Base-by-base conservation (phyloP, 1,140 invertebrate species). In the Leptestheria dahalacensis region DNA sequence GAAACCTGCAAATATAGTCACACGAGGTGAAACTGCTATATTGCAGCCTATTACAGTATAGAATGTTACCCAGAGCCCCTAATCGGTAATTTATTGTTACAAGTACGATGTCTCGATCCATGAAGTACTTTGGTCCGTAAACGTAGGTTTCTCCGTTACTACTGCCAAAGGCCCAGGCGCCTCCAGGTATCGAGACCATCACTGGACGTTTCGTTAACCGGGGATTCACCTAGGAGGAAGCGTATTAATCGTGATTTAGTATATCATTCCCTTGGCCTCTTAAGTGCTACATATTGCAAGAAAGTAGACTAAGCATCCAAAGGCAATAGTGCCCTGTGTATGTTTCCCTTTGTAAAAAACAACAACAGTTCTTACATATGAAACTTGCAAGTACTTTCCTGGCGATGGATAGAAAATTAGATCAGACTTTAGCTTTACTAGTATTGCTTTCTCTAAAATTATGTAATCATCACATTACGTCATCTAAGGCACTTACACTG, bases 91-190 rank as follows among this genome's bases (percentile, higher is more conserved):
- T 69, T 12, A 68, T 61, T 3, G 67, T 65, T 9, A 73, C 69
- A 1, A 72, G 52, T n/a, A 72, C 65, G 0, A 72, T 56, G 48
- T 72, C 69, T 48, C 64, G 53, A 41, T 72, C 70, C 26, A 72
- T n/a, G n/a, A n/a, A n/a, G n/a, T n/a, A n/a, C n/a, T n/a, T n/a
- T n/a, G n/a, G n/a, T n/a, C n/a, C n/a, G 60, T 1, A 91, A 68
- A 78, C 83, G 10, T 73, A 67, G 0, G 75, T 79, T 23, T 62
- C 60, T 1, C 49, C 4, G 15, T 11, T 15, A 3, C 48, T 15
- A 3, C 52, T 51, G 12, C 60, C 60, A 10, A 10, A 23, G 12
- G 46, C 10, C 51, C 52, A 65, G 2, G 47, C 61, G 18, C 65
- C 65, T 1, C 65, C 65, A 28, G 64, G 63, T n/a, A 65, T 61